Evolutionary conservation across 2,113 vertebrate genomes (phyloP).

Genomic region (Gulo gulo): DNA sequence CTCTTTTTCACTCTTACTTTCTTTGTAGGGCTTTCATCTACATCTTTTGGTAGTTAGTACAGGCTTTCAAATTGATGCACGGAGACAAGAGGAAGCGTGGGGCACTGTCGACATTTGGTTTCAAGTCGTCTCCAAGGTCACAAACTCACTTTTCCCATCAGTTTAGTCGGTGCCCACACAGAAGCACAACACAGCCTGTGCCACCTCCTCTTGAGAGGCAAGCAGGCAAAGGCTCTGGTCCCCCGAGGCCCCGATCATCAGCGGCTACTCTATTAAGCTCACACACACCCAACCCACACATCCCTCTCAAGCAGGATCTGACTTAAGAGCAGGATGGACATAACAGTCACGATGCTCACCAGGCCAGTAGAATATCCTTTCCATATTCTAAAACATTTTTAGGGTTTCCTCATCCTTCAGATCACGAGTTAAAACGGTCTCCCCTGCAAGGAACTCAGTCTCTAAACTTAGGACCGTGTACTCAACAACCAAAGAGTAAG

Average conservation of each 20-base stretch:
- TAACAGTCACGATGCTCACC: neutral
- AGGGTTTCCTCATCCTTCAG: neutral
- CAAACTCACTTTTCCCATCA: neutral
- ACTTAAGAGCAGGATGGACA: neutral
- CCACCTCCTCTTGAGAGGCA: neutral
- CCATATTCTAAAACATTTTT: neutral
- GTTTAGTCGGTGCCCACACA: neutral
- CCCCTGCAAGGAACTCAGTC: neutral
- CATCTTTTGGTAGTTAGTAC: neutral
- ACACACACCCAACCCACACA: rapidly evolving
- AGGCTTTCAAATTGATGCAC: neutral
- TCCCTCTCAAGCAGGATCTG: neutral
- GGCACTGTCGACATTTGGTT: neutral
- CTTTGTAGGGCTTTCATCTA: neutral
- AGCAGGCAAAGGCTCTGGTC: neutral
- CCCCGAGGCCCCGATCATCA: neutral
- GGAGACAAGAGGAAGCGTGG: neutral
- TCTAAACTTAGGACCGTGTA: neutral
- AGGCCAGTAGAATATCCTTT: neutral
- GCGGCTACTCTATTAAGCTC: neutral
- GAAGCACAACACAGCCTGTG: neutral
- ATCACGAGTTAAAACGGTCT: neutral
- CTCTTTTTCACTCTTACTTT: neutral
- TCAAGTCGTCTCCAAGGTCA: neutral
- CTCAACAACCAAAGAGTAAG: neutral